These are phyloP conservation scores for Limenitis arthemis DNA, from an alignment of 2,888 invertebrate species.

Conservation along the genomic window DNA sequence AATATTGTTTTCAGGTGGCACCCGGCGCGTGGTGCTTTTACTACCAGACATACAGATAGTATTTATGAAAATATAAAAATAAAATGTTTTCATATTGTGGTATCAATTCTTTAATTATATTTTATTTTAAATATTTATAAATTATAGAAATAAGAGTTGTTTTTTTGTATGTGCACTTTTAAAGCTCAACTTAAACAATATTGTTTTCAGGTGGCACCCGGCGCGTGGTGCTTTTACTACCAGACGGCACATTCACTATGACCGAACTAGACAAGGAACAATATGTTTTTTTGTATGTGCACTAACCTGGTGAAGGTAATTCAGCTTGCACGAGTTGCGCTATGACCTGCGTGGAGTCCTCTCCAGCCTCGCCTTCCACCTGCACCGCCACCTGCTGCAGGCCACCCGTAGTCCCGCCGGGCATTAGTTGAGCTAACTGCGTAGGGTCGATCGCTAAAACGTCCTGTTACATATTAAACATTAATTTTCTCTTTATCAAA, in stretches of 20 bases:
- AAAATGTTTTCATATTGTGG: too few species aligned
- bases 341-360: slow-evolving; percentile 83
- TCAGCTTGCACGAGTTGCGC: slow-evolving; percentile 90
- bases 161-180: too few species aligned
- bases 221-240: slow-evolving; percentile 86
- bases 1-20: slow-evolving; percentile 78
- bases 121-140: too few species aligned
- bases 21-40: slow-evolving; percentile 85
- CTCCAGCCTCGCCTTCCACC: slow-evolving; percentile 69
- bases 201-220: slow-evolving; percentile 80
- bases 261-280: slow-evolving; percentile 91
- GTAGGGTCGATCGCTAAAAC: slow-evolving; percentile 70
- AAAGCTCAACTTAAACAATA: too few species aligned
- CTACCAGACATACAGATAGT: too few species aligned
- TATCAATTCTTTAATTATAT: too few species aligned
- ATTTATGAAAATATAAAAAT: too few species aligned
- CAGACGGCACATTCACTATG: slow-evolving; percentile 89
- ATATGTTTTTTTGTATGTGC: slow-evolving; percentile 54
- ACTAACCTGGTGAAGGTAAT: slow-evolving; percentile 84
- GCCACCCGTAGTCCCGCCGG: slow-evolving; percentile 66
- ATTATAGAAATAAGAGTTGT: too few species aligned
- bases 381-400: slow-evolving; percentile 70
- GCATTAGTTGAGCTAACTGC: slow-evolving; percentile 71
- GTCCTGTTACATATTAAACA: slow-evolving; percentile 40
- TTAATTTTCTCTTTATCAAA: too few species aligned